phyloP scores from a whole-genome alignment of 1,140 invertebrate species.

The Drosophila subobscura region DNA sequence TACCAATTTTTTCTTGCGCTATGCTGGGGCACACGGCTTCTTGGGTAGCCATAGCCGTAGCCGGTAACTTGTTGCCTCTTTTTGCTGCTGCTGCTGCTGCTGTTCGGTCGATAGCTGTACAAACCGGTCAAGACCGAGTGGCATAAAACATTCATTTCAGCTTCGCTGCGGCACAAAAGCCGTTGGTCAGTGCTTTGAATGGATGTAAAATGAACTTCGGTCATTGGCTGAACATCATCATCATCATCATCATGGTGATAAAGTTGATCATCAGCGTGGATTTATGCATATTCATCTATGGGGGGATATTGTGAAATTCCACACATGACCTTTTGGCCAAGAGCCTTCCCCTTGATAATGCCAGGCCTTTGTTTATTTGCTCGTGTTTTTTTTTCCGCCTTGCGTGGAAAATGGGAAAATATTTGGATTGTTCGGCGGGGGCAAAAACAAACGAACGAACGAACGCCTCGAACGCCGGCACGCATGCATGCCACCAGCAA shows the following conservation, averaged over 20 bases:
- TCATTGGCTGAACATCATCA: conserved; percentile 51
- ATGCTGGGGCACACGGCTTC: conserved; percentile 5
- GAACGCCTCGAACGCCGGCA: conserved; percentile 31
- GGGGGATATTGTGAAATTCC: conserved; percentile 54
- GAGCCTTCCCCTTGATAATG: conserved; percentile 63
- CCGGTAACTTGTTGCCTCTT: conserved; percentile 47
- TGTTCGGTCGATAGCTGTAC: conserved; percentile 62
- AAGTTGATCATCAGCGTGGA: conserved; percentile 8
- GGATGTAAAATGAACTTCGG: conserved; percentile 58
- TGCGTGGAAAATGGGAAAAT: conserved; percentile 50
- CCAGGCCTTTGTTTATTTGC: conserved; percentile 52
- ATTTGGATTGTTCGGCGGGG: conserved; percentile 61
- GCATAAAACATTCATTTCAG: conserved; percentile 57
- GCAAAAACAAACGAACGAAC: conserved; percentile 27
- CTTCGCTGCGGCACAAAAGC: conserved; percentile 53
- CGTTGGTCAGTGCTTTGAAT: conserved; percentile 44
- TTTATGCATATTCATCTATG: conserved; percentile 40
- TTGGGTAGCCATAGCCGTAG: conserved; percentile 16
- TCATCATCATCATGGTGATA: conserved; percentile 5
- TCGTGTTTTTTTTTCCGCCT: conserved; percentile 8
- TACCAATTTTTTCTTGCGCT: conserved; percentile 14
- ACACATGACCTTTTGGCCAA: conserved; percentile 55
- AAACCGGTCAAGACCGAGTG: conserved; percentile 74
- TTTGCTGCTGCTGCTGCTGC: conserved; percentile 13
- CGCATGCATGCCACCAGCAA: conserved; percentile 43